These are phyloP conservation scores for Melanotaenia nigrans DNA, from an alignment of 2,797 vertebrate genomes.

Conservation along the genomic window DNA sequence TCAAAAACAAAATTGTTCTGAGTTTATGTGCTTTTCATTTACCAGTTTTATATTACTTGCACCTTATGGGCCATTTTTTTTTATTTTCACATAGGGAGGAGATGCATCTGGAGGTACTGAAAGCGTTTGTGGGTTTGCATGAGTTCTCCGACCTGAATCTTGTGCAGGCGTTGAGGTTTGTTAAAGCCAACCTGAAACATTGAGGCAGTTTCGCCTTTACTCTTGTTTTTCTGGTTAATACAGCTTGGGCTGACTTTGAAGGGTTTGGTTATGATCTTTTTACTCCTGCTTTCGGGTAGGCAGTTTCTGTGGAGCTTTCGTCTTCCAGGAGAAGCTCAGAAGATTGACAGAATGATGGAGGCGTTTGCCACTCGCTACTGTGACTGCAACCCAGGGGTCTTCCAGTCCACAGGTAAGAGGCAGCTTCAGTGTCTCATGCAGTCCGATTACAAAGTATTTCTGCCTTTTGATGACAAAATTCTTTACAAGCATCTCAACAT, in stretches of 20 bases:
- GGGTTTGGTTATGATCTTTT: background rate
- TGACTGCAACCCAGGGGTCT: slow-evolving; percentile 89
- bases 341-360: slow-evolving; percentile 98
- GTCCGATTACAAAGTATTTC: slow-evolving; percentile 25
- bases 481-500: background rate
- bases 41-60: background rate
- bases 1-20: background rate
- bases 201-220: slow-evolving; percentile 7
- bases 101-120: slow-evolving; percentile 86
- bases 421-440: background rate
- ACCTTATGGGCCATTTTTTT: background rate
- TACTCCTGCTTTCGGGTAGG: slow-evolving; percentile 63
- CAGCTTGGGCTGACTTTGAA: background rate
- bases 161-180: slow-evolving; percentile 93
- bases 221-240: slow-evolving; percentile 2
- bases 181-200: background rate
- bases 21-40: no score
- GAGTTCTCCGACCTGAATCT: slow-evolving; percentile 94
- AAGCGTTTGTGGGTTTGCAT: slow-evolving; percentile 91
- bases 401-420: slow-evolving; percentile 90
- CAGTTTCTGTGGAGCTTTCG: slow-evolving; percentile 97
- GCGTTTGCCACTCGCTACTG: slow-evolving; percentile 92
- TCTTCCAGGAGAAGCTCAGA: slow-evolving; percentile 94
- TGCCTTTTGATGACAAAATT: background rate
- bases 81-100: slow-evolving; percentile 79